These are phyloP conservation scores for Bicyclus anynana DNA, from an alignment of 1,140 invertebrate genomes.

Conservation along the genomic window DNA sequence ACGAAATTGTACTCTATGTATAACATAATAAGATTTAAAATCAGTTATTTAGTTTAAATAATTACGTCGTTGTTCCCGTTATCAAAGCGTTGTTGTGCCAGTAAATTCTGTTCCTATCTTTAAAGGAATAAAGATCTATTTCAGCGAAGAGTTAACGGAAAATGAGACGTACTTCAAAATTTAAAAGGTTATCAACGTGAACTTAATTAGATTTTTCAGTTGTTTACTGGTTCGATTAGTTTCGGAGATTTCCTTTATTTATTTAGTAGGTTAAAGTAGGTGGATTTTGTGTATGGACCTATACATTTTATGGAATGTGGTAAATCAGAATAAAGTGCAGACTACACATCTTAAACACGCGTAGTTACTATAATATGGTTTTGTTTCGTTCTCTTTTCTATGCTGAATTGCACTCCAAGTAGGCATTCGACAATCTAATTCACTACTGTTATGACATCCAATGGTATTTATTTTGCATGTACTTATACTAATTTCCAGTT, in stretches of 20 bases:
- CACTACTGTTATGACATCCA: too few species aligned
- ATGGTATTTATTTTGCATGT: too few species aligned
- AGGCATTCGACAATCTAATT: too few species aligned
- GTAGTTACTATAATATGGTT: too few species aligned
- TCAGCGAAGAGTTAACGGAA: conserved; percentile 59
- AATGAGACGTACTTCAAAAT: conserved; percentile 59
- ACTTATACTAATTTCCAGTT: too few species aligned
- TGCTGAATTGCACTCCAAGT: too few species aligned
- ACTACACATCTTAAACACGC: too few species aligned
- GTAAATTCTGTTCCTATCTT: conserved; percentile 69
- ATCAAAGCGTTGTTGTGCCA: conserved; percentile 56
- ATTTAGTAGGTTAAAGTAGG: too few species aligned
- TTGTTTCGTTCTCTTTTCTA: too few species aligned
- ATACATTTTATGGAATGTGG: too few species aligned
- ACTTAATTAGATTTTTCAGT: conserved; percentile 38
- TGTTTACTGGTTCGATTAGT: conserved; percentile 42
- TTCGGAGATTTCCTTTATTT: background rate
- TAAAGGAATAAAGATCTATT: conserved; percentile 76
- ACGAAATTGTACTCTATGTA: conserved; percentile 10
- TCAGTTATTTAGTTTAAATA: background rate
- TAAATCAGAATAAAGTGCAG: too few species aligned
- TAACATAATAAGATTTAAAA: background rate
- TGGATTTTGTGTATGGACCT: too few species aligned
- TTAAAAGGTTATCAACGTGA: conserved; percentile 51
- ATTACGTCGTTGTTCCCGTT: conserved; percentile 24